A percentile compares a stretch with the other conserved stretches of the same genome.
These are phyloP conservation scores for Psittacara wagleri DNA, from an alignment of 2,113 vertebrate genomes.

Conservation along the genomic window DNA sequence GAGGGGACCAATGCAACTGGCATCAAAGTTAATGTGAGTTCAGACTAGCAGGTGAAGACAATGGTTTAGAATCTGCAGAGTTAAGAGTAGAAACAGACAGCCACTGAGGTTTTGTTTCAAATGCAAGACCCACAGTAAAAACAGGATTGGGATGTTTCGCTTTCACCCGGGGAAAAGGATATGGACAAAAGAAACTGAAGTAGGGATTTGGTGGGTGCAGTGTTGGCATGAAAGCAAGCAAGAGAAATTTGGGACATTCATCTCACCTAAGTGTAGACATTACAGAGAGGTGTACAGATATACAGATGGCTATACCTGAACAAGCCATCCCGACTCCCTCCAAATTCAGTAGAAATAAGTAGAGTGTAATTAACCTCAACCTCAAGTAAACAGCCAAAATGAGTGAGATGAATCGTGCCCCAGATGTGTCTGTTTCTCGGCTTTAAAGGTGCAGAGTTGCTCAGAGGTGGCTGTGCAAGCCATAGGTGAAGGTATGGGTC, in stretches of 20 bases:
- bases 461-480: not conserved
- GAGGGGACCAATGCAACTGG: not conserved
- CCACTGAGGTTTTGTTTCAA: not conserved
- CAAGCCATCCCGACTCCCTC: not conserved
- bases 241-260: not conserved
- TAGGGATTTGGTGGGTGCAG: not conserved
- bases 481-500: rapidly evolving
- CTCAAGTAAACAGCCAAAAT: not conserved
- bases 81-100: not conserved
- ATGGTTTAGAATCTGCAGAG: not conserved
- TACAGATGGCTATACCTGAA: not conserved
- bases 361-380: not conserved
- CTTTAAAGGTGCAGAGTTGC: not conserved
- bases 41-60: not conserved
- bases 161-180: not conserved
- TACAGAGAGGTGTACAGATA: not conserved
- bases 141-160: not conserved
- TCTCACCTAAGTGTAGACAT: not conserved
- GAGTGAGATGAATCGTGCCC: not conserved
- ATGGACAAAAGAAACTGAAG: not conserved
- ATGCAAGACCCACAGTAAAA: not conserved
- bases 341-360: not conserved
- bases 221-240: not conserved
- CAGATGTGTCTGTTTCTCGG: not conserved
- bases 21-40: not conserved